Percentiles rank a stretch among this genome's conserved stretches.
phyloP scores from a whole-genome alignment of 2,888 invertebrate species.

The Neocrepidodera transversa region DNA sequence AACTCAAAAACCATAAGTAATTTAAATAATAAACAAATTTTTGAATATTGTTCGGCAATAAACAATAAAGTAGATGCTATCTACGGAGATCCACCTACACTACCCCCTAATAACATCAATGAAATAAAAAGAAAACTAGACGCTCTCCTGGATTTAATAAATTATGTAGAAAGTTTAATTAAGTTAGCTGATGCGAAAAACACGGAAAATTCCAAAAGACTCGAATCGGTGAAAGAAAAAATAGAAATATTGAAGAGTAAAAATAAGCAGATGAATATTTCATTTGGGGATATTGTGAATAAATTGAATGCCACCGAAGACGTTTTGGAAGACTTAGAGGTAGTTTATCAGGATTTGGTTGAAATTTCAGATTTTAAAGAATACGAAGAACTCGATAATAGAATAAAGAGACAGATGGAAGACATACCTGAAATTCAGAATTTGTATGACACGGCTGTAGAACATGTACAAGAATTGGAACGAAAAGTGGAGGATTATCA shows the following conservation, averaged over 20 bases:
- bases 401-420: conserved; percentile 51
- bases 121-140: conserved; percentile 45
- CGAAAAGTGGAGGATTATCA: conserved; percentile 60
- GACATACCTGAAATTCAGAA: conserved; percentile 55
- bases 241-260: conserved; percentile 44
- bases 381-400: conserved; percentile 56
- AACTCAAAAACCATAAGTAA: conserved; percentile 31
- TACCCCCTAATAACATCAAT: conserved; percentile 43
- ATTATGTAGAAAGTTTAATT: conserved; percentile 39
- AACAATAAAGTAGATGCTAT: conserved; percentile 54
- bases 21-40: conserved; percentile 50
- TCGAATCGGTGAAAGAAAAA: conserved; percentile 41
- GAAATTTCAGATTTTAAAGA: conserved; percentile 43
- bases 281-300: conserved; percentile 37
- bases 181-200: conserved; percentile 44
- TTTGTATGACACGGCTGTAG: conserved; percentile 60
- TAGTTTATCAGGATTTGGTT: conserved; percentile 41
- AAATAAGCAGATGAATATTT: conserved; percentile 36
- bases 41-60: conserved; percentile 55
- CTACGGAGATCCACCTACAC: conserved; percentile 37
- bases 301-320: conserved; percentile 42
- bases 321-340: conserved; percentile 42
- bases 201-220: conserved; percentile 38
- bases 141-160: conserved; percentile 41
- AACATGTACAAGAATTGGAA: conserved; percentile 62